These are phyloP conservation scores for Oryzias javanicus DNA, from an alignment of 2,113 vertebrate genomes.

Conservation along the genomic window DNA sequence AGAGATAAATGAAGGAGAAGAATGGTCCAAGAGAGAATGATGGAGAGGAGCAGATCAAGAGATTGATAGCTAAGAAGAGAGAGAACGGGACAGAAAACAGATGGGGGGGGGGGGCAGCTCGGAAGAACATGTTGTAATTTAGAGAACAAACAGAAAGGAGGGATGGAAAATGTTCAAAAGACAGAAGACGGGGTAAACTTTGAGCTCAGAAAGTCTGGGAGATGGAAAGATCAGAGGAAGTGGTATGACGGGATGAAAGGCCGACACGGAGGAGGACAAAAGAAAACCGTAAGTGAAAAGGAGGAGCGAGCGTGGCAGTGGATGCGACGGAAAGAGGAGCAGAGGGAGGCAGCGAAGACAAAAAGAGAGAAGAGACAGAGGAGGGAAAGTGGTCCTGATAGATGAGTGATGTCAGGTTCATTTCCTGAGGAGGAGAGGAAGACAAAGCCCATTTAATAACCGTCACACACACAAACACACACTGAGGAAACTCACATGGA, in stretches of 20 bases:
- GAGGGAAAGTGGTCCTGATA: slow-evolving; percentile 44
- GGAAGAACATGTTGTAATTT: slow-evolving; percentile 18
- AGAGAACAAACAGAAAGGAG: slow-evolving; percentile 2
- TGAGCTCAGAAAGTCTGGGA: background rate
- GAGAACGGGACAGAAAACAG: slow-evolving; percentile 25
- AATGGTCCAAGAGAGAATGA: slow-evolving; percentile 28
- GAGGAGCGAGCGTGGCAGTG: background rate
- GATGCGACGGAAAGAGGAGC: background rate
- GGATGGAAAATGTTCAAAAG: slow-evolving; percentile 6
- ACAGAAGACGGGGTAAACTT: slow-evolving; percentile 13
- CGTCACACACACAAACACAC: slow-evolving; percentile 34
- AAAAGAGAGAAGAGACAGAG: slow-evolving; percentile 31
- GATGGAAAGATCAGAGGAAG: background rate
- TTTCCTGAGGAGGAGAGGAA: slow-evolving; percentile 61
- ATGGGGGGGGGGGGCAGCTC: slow-evolving; percentile 8
- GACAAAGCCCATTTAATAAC: slow-evolving; percentile 64
- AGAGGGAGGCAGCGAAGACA: slow-evolving; percentile 16
- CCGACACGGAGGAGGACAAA: slow-evolving; percentile 7
- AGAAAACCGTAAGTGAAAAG: slow-evolving; percentile 1
- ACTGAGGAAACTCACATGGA: background rate
- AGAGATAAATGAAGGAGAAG: slow-evolving; percentile 43
- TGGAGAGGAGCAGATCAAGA: slow-evolving; percentile 31
- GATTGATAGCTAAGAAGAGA: slow-evolving; percentile 24
- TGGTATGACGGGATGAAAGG: background rate
- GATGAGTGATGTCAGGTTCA: slow-evolving; percentile 69